Evolutionary conservation across 2,113 vertebrate species (phyloP).

Genomic region (Pterocles burchelli): DNA sequence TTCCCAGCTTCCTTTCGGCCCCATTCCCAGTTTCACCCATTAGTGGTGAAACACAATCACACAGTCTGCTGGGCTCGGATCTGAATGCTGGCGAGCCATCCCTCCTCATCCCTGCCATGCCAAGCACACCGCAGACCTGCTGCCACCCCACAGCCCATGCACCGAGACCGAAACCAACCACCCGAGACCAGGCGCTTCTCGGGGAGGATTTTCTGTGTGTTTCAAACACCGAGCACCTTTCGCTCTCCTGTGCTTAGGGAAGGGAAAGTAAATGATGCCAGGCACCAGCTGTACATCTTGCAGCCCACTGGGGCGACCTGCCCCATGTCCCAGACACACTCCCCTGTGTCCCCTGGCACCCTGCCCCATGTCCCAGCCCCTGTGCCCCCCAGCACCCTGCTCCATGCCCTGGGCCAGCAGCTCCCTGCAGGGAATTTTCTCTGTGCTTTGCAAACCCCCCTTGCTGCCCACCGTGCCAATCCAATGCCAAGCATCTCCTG

Average conservation of each 20-base stretch:
- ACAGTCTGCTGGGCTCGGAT: neutral
- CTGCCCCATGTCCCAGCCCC: too few relatives aligned
- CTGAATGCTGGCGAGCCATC: accelerated
- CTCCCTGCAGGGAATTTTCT: neutral
- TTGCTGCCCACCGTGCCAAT: accelerated
- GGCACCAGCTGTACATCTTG: neutral
- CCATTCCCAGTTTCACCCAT: neutral
- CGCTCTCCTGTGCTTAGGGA: accelerated
- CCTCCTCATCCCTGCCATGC: neutral
- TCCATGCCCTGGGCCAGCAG: neutral
- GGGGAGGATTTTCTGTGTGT: neutral
- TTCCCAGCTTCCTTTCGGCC: neutral
- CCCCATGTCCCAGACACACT: neutral
- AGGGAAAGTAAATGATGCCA: neutral
- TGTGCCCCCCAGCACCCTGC: neutral
- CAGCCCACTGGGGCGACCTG: neutral
- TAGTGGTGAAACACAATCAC: neutral
- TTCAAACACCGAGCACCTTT: neutral
- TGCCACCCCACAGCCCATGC: neutral
- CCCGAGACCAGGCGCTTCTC: neutral
- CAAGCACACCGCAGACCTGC: neutral
- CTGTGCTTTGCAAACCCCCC: accelerated
- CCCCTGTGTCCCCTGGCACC: neutral
- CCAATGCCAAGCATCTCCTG: neutral
- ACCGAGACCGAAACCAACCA: neutral